Conservation (phyloP, 2,888 invertebrate species). For the Microctonus hyperodae region DNA sequence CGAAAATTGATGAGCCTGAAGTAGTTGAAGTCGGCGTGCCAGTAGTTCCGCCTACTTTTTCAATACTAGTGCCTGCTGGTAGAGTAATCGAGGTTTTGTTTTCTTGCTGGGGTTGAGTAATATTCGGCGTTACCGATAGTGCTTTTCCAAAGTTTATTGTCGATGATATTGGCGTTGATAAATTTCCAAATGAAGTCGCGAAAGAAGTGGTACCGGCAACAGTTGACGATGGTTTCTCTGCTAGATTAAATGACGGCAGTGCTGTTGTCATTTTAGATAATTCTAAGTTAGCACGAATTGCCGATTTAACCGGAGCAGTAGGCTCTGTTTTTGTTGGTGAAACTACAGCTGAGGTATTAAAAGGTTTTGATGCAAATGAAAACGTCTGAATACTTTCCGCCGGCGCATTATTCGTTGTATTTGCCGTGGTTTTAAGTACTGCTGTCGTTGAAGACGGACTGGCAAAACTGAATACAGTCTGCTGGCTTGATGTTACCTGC, state of each 20-base stretch:
- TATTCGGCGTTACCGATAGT: slow-evolving; percentile 9
- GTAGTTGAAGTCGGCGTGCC: slow-evolving; percentile 24
- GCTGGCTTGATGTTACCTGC: slow-evolving; percentile 21
- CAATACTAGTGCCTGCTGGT: slow-evolving; percentile 24
- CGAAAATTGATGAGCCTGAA: slow-evolving; percentile 26
- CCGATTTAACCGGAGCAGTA: slow-evolving; percentile 36
- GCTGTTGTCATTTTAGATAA: slow-evolving; percentile 40
- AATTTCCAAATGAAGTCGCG: slow-evolving; percentile 22
- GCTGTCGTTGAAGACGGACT: slow-evolving; percentile 32
- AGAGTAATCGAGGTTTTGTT: background rate
- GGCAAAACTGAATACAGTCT: slow-evolving; percentile 22
- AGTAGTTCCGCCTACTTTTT: slow-evolving; percentile 3
- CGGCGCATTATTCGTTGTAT: slow-evolving; percentile 26
- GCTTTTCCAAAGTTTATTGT: slow-evolving; percentile 33
- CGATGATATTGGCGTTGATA: slow-evolving; percentile 25
- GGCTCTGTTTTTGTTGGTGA: background rate
- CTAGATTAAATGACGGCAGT: slow-evolving; percentile 33
- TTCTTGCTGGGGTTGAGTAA: slow-evolving; percentile 22
- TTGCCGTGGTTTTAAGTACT: slow-evolving; percentile 22
- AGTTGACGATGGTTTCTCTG: slow-evolving; percentile 13
- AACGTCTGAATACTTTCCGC: slow-evolving; percentile 37
- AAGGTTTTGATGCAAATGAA: slow-evolving; percentile 46
- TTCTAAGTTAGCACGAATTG: slow-evolving; percentile 38
- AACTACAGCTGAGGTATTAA: slow-evolving; percentile 34
- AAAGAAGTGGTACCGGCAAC: background rate